Percentiles rank a stretch among this genome's conserved stretches.
phyloP scores from a whole-genome alignment of 2,888 invertebrate genomes.

The Pasiphila rectangulata region DNA sequence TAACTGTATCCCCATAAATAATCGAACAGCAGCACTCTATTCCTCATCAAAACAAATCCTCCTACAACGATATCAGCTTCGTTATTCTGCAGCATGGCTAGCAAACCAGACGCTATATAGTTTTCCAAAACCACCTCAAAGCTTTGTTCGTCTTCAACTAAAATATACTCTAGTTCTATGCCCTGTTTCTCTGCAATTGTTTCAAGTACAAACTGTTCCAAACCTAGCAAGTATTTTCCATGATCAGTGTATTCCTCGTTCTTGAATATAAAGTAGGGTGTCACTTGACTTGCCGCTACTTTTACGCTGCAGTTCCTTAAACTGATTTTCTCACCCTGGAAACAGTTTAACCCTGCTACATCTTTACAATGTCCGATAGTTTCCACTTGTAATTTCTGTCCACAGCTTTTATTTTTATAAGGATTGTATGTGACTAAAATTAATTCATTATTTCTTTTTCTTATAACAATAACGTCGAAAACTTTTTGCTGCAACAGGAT shows the following conservation, averaged over 20 bases:
- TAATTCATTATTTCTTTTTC: slow-evolving; percentile 28
- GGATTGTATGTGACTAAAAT: slow-evolving; percentile 44
- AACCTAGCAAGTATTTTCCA: slow-evolving; percentile 39
- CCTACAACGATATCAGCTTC: slow-evolving; percentile 49
- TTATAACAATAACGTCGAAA: slow-evolving; percentile 44
- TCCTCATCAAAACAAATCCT: slow-evolving; percentile 48
- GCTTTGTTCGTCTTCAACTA: slow-evolving; percentile 25
- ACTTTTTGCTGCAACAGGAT: slow-evolving; percentile 41
- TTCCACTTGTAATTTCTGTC: slow-evolving; percentile 33
- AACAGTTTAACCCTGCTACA: slow-evolving; percentile 27
- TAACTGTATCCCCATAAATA: slow-evolving; percentile 53
- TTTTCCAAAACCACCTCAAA: slow-evolving; percentile 50
- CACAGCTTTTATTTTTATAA: slow-evolving; percentile 47
- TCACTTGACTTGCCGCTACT: slow-evolving; percentile 43
- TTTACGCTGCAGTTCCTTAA: slow-evolving; percentile 46
- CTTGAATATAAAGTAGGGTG: slow-evolving; percentile 44
- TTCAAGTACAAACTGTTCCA: slow-evolving; percentile 54
- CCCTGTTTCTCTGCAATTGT: slow-evolving; percentile 43
- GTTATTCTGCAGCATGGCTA: slow-evolving; percentile 41
- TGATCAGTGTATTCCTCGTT: slow-evolving; percentile 38
- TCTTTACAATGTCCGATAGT: slow-evolving; percentile 43
- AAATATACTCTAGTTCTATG: slow-evolving; percentile 40
- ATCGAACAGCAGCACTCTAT: slow-evolving; percentile 52
- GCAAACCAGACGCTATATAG: slow-evolving; percentile 47
- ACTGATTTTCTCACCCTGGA: slow-evolving; percentile 29